Conservation (phyloP, 2,888 invertebrate genomes). For the Hoplodrina ambigua region DNA sequence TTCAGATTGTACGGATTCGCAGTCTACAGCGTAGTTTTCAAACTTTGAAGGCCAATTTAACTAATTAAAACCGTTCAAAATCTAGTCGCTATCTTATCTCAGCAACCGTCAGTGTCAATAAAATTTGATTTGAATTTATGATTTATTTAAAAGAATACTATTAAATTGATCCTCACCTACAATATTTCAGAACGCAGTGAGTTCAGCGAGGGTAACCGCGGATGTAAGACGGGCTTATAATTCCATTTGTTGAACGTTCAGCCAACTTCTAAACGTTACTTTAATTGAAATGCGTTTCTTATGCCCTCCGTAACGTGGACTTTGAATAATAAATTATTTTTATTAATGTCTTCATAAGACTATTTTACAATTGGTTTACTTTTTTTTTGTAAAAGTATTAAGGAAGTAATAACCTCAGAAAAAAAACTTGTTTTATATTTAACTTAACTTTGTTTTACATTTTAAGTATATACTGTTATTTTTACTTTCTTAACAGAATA, state of each 20-base stretch:
- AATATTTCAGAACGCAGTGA: slow-evolving; percentile 50
- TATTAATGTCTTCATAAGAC: slow-evolving; percentile 16
- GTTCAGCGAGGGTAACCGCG: slow-evolving; percentile 68
- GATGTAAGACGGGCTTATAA: slow-evolving; percentile 76
- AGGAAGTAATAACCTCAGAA: not conserved
- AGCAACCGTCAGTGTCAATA: no score
- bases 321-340: slow-evolving; percentile 42
- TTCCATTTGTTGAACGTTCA: slow-evolving; percentile 75
- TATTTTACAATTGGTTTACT: not conserved
- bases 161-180: not conserved
- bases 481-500: not conserved
- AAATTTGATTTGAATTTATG: no score
- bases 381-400: slow-evolving; percentile 2
- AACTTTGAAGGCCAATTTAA: no score
- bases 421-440: no score
- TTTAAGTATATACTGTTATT: not conserved
- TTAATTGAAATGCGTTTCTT: slow-evolving; percentile 75
- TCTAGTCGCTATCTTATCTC: no score
- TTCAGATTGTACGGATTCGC: no score
- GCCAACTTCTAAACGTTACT: slow-evolving; percentile 66
- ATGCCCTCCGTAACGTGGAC: slow-evolving; percentile 57
- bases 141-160: no score
- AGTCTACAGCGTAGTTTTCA: no score
- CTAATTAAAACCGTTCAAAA: no score
- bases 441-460: not conserved